Conservation (phyloP, 1,140 invertebrate genomes). For the Atta colombica region DNA sequence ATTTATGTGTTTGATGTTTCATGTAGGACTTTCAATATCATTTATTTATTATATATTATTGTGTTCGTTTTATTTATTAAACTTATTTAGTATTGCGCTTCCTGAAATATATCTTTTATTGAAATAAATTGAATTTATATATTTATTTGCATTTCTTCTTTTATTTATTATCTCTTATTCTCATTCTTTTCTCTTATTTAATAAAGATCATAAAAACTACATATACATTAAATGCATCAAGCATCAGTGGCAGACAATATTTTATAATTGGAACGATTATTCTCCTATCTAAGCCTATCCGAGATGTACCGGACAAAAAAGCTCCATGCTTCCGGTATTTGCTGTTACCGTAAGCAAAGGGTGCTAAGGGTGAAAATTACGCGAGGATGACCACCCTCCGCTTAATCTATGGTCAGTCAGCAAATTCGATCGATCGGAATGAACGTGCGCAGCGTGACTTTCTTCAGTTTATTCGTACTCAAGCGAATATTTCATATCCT, state of each 20-base stretch:
- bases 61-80: background rate
- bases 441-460: constrained; percentile 23
- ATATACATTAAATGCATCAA: constrained; percentile 10
- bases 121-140: background rate
- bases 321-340: constrained; percentile 52
- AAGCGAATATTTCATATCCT: constrained; percentile 4
- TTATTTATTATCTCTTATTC: background rate
- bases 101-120: background rate
- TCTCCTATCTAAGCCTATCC: background rate
- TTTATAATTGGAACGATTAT: constrained; percentile 28
- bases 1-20: background rate
- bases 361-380: constrained; percentile 56
- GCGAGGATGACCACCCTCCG: constrained; percentile 14
- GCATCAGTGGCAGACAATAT: background rate
- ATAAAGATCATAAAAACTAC: background rate
- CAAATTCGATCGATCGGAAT: constrained; percentile 56
- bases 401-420: constrained; percentile 40
- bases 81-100: background rate
- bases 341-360: constrained; percentile 4
- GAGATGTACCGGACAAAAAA: constrained; percentile 28
- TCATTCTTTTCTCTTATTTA: background rate
- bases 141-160: background rate
- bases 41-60: background rate
- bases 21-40: background rate
- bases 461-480: constrained; percentile 43